Evolutionary conservation across 1,140 invertebrate genomes (phyloP).

Genomic region (Diprion similis): DNA sequence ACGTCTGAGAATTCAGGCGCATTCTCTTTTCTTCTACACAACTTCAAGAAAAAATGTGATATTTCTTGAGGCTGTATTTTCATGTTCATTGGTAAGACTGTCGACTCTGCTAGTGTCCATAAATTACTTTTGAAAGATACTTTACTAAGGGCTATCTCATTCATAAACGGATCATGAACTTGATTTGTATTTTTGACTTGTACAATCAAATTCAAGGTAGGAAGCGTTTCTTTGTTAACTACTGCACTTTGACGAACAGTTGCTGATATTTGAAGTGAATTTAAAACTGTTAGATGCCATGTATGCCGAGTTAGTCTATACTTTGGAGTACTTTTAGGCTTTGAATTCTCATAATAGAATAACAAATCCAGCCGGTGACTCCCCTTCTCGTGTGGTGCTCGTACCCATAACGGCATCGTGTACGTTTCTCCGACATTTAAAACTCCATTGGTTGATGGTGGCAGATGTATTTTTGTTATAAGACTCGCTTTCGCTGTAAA

Average conservation of each 20-base stretch:
- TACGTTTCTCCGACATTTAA: slow-evolving; percentile 66
- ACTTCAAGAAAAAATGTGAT: slow-evolving; percentile 61
- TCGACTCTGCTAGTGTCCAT: slow-evolving; percentile 61
- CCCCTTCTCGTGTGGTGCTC: slow-evolving; percentile 71
- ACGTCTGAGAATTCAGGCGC: slow-evolving; percentile 50
- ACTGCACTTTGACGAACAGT: slow-evolving; percentile 62
- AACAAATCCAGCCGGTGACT: slow-evolving; percentile 71
- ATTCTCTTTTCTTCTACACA: slow-evolving; percentile 41
- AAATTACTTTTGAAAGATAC: slow-evolving; percentile 64
- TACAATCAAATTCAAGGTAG: slow-evolving; percentile 67
- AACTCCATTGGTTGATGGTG: slow-evolving; percentile 40
- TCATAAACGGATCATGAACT: slow-evolving; percentile 65
- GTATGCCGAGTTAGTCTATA: slow-evolving; percentile 73
- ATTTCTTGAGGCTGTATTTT: slow-evolving; percentile 63
- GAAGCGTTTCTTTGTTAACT: slow-evolving; percentile 56
- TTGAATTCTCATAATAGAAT: slow-evolving; percentile 75
- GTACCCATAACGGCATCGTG: slow-evolving; percentile 71
- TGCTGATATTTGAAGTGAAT: slow-evolving; percentile 69
- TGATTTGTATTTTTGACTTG: slow-evolving; percentile 73
- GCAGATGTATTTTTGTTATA: slow-evolving; percentile 60
- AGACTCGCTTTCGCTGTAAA: slow-evolving; percentile 56
- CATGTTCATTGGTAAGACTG: slow-evolving; percentile 48
- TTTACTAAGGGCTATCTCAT: slow-evolving; percentile 67
- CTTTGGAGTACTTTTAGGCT: slow-evolving; percentile 55
- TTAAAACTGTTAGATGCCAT: slow-evolving; percentile 73